Base-by-base conservation (phyloP, 1,140 invertebrate species). In the Delia radicum region DNA sequence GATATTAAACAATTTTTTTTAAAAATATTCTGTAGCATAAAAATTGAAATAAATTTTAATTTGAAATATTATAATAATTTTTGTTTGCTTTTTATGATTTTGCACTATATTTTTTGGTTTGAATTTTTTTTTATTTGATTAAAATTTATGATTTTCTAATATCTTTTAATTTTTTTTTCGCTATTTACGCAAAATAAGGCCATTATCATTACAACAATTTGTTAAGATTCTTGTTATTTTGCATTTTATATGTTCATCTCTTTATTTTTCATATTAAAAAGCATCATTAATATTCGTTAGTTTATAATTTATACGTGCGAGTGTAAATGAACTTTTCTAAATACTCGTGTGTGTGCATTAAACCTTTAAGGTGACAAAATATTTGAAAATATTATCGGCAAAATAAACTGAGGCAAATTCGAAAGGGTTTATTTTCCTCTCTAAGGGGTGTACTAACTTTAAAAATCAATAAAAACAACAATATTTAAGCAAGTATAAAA, bases 141-240 rank as follows among this genome's bases (percentile, higher is more conserved):
- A 29, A 65, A 65, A 65, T 65, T 65, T 65, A 65, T 65, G 62
- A 65, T 65, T 65, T 65, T 65, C 62, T 65, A 29, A 65, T 65
- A 29, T 65, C 27, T 65, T 65, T 29, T 29, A 26, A 65, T 15
- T 65, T 65, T 65, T 65, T 8, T 15, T 10, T 13, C 12, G 37
- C n/a, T n/a, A n/a, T 15, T 5, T 15, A 33, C 33, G 33, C 13
- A 33, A 12, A 33, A 33, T 10, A 63, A 63, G 27, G 7, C 62
- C 62, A 65, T 65, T 65, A 65, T 13, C 62, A 65, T 29, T 65
- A 29, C 15, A 65, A 65, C 26, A 65, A 65, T 63, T 65, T 65
- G 27, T 63, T 63, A 27, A 15, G 27, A n/a, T n/a, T 29, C n/a
- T n/a, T 65, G 13, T 15, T 65, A 6, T 65, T 65, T 18, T 65